Conservation (phyloP, 1,140 invertebrate species). For the Macrosteles quadrilineatus region DNA sequence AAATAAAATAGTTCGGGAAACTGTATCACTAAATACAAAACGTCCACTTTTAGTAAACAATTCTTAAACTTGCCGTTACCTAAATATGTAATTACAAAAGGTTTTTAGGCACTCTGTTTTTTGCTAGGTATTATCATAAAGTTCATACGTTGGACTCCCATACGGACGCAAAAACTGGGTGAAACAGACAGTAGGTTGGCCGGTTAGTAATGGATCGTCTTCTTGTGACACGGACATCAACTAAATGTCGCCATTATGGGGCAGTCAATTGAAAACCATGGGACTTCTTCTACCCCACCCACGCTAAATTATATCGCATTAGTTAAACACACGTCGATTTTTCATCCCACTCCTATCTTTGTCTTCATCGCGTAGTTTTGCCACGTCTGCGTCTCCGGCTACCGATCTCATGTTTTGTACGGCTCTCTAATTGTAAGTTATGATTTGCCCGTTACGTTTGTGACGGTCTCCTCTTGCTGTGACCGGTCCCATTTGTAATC, state of each 20-base stretch:
- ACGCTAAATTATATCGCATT: slow-evolving; percentile 7
- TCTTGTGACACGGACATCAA: slow-evolving; percentile 3
- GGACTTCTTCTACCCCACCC: neutral
- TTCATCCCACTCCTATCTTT: neutral
- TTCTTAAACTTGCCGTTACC: too few species aligned
- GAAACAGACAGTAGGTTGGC: too few species aligned
- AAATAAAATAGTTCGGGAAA: too few species aligned
- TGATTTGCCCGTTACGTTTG: neutral
- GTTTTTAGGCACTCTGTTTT: too few species aligned
- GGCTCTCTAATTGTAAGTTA: slow-evolving; percentile 11
- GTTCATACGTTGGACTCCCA: too few species aligned
- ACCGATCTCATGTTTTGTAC: neutral
- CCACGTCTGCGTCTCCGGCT: neutral
- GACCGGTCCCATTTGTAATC: too few species aligned
- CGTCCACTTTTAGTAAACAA: too few species aligned
- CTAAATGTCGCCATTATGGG: neutral
- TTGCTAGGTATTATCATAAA: too few species aligned
- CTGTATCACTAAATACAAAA: too few species aligned
- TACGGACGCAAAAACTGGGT: too few species aligned
- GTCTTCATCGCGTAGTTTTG: neutral
- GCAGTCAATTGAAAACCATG: slow-evolving; percentile 10
- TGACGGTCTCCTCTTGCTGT: too few species aligned
- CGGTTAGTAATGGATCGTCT: neutral
- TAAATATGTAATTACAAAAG: too few species aligned
- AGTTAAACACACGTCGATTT: slow-evolving; percentile 14